These are phyloP conservation scores for Epinotia ramella DNA, from an alignment of 2,888 invertebrate genomes.

Conservation along the genomic window DNA sequence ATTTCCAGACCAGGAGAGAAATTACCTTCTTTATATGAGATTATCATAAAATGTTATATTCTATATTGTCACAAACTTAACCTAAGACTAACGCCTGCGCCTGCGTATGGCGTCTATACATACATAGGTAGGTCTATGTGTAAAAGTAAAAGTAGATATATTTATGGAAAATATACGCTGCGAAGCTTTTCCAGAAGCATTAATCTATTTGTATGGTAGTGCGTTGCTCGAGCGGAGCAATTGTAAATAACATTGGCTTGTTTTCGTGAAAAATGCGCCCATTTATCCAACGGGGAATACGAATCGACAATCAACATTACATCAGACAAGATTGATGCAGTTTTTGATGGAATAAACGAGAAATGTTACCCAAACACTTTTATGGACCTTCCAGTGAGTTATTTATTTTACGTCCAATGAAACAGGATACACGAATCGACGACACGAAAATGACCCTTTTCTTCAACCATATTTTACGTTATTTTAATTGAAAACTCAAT, in stretches of 20 bases:
- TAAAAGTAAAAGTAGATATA: neutral
- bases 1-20: constrained; percentile 55
- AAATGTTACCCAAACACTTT: constrained; percentile 16
- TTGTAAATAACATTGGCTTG: constrained; percentile 62
- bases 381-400: constrained; percentile 2
- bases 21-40: constrained; percentile 62
- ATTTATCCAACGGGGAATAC: constrained; percentile 56
- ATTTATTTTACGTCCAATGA: neutral
- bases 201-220: constrained; percentile 11
- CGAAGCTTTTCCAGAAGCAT: constrained; percentile 1
- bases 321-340: constrained; percentile 38
- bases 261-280: constrained; percentile 66
- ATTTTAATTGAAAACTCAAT: too few relatives aligned
- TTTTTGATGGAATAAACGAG: constrained; percentile 41
- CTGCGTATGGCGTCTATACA: too few relatives aligned
- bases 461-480: too few relatives aligned
- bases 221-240: constrained; percentile 20
- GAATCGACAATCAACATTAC: constrained; percentile 43
- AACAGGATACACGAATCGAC: too few relatives aligned
- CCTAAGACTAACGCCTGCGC: too few relatives aligned
- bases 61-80: constrained; percentile 54
- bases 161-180: neutral
- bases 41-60: constrained; percentile 70
- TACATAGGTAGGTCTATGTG: too few relatives aligned
- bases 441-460: too few relatives aligned